Base-by-base conservation (phyloP, 2,888 invertebrate genomes). In the Catocala nupta region DNA sequence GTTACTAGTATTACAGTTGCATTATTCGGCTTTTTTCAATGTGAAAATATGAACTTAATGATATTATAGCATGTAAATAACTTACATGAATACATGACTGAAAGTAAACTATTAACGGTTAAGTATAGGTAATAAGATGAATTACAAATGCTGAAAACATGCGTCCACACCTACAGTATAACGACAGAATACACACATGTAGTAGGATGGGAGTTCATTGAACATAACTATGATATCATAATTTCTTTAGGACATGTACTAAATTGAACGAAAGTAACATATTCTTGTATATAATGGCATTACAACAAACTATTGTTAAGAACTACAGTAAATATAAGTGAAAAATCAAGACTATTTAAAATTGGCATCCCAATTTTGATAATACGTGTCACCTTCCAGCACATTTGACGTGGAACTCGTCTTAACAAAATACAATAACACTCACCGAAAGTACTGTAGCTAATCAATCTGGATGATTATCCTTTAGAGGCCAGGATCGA, bases 321-420 rank as follows among this genome's bases (percentile, higher is more conserved):
- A 54, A 47, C 53, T 34, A 16, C 45, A 8, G 43, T 33, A 56
- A 61, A 55, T 45, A 33, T 7, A 53, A n/a, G 16, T 33, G 7
- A 59, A 57, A 62, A 59, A 39, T 13, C 16, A 45, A 65, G 61
- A 61, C 44, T 61, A 50, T 50, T 67, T 72, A 61, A 43, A 71
- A 84, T 84, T 85, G 82, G 84, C 83, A 87, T 86, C 81, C 83
- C 81, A 84, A 87, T 88, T 88, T 85, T 88, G 90, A 88, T 93
- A 92, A 92, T 93, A 94, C 94, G 94, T 94, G 94, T 94, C 94
- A 94, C 93, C 92, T 93, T 90, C 90, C 89, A 92, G 90, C 92
- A 90, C 91, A 91, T 93, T 93, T 94, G 94, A 94, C 94, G 94
- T 94, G 93, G 93, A 93, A 93, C 90, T 85, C 81, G 88, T 87